A percentile compares a stretch with the other conserved stretches of the same genome.
phyloP scores from a whole-genome alignment of 64 coral and sea anemone genomes.

The Hydrozoanthus tunicans region DNA sequence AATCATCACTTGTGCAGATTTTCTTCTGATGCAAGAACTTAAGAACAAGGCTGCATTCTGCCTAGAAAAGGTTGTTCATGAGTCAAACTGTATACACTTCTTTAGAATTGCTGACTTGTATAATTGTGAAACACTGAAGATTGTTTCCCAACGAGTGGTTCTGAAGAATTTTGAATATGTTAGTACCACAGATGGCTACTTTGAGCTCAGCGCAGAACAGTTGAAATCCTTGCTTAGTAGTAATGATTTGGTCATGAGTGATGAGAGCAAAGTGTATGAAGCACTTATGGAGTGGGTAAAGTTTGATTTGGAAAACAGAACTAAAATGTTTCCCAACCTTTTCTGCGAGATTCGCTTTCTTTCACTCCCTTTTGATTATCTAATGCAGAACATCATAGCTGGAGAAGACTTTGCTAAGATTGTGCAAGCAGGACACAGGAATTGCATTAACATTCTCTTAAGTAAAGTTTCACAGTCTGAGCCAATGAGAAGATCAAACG shows the following conservation, averaged over 20 bases:
- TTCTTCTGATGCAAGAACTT: constrained; percentile 24
- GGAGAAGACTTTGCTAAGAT: constrained; percentile 54
- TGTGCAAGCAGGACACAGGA: constrained; percentile 37
- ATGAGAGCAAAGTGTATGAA: constrained; percentile 33
- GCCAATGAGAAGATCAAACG: constrained; percentile 40
- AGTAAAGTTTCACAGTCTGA: constrained; percentile 32
- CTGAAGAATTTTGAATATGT: constrained; percentile 45
- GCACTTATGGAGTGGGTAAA: constrained; percentile 42
- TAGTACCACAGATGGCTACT: not conserved
- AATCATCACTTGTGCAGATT: constrained; percentile 24
- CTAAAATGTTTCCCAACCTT: constrained; percentile 22
- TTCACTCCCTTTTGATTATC: constrained; percentile 39
- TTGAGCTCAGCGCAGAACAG: not conserved
- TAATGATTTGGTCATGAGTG: constrained; percentile 30
- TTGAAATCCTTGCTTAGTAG: constrained; percentile 39
- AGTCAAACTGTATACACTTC: constrained; percentile 15
- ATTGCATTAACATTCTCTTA: constrained; percentile 20
- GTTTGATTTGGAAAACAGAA: constrained; percentile 47
- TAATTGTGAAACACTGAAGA: constrained; percentile 49
- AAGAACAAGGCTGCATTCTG: constrained; percentile 2
- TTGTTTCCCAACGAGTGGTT: constrained; percentile 22
- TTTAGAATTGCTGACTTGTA: constrained; percentile 16
- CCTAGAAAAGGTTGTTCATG: constrained; percentile 1
- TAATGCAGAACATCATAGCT: not conserved
- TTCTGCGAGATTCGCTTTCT: constrained; percentile 42